Percentiles rank a stretch among this genome's conserved stretches.
These are phyloP conservation scores for Andricus curvator DNA, from an alignment of 2,888 invertebrate species.

Conservation along the genomic window DNA sequence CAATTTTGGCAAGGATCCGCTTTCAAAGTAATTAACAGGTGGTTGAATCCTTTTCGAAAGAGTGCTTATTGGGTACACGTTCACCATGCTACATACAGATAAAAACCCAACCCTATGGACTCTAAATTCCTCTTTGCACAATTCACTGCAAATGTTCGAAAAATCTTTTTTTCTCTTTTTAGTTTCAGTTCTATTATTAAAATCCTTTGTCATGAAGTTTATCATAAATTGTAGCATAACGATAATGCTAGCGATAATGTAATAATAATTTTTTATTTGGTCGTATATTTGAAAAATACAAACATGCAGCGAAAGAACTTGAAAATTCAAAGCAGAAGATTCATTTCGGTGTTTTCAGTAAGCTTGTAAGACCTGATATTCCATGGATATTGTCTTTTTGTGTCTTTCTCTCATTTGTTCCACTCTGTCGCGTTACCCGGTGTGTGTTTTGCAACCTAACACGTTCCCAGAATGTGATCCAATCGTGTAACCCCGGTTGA, in stretches of 20 bases:
- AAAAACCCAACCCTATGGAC: neutral
- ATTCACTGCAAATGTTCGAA: neutral
- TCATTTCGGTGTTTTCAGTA: neutral
- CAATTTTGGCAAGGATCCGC: slow-evolving; percentile 23
- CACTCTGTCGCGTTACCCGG: neutral
- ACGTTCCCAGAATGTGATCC: slow-evolving; percentile 51
- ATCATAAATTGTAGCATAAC: neutral
- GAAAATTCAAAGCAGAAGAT: neutral
- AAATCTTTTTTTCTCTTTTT: neutral
- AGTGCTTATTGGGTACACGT: slow-evolving; percentile 3
- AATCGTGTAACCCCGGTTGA: slow-evolving; percentile 48
- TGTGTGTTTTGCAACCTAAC: slow-evolving; percentile 45
- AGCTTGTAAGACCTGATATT: slow-evolving; percentile 21
- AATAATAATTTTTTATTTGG: neutral
- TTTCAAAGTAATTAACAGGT: slow-evolving; percentile 40
- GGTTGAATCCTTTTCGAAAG: slow-evolving; percentile 31
- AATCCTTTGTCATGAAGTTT: neutral
- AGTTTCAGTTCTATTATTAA: neutral
- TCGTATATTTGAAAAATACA: neutral
- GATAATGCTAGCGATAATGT: neutral
- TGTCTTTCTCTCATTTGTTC: neutral
- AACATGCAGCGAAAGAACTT: neutral
- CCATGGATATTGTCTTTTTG: neutral
- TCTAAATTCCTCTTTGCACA: neutral
- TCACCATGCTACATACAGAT: neutral